These are phyloP conservation scores for silkworm (Bombyx mori) DNA, from an alignment of 1,140 invertebrate genomes.

Conservation along the genomic window ASM3026992v2 NC_085128.1:13125501-13126000, in stretches of 20 bases:
- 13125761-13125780: slow-evolving; percentile 20
- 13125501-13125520: too few species aligned
- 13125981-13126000: too few species aligned
- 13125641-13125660: slow-evolving; percentile 41
- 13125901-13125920: slow-evolving; percentile 8
- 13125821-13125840: slow-evolving; percentile 57
- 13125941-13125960: too few species aligned
- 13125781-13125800: slow-evolving; percentile 40
- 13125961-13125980: too few species aligned
- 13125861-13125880: slow-evolving; percentile 12
- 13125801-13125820: slow-evolving; percentile 46
- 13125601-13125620: too few species aligned
- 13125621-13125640: slow-evolving; percentile 13
- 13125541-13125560: too few species aligned
- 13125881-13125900: neutral
- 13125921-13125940: neutral
- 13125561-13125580: too few species aligned
- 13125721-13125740: slow-evolving; percentile 28
- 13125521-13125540: too few species aligned
- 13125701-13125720: slow-evolving; percentile 26
- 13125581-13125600: too few species aligned
- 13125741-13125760: slow-evolving; percentile 4
- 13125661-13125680: slow-evolving; percentile 31
- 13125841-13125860: slow-evolving; percentile 38
- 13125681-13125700: slow-evolving; percentile 16